Evolutionary conservation across 1,140 invertebrate genomes (phyloP), one percentile per base, ranked within the genome.

Genomic region (Eupristina koningsbergeri): DNA sequence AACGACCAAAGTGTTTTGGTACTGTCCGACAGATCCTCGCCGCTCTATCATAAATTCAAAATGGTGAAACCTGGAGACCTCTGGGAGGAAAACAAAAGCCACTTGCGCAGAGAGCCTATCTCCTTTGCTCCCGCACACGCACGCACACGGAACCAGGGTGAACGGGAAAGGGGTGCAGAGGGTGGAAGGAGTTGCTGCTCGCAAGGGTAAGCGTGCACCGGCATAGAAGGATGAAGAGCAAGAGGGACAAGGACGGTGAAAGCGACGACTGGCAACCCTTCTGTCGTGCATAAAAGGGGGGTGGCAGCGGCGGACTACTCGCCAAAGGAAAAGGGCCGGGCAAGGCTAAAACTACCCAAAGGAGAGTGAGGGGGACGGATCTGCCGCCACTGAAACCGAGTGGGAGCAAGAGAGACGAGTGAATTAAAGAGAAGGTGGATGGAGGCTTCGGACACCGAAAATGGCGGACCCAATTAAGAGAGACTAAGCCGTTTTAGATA

Each of bases 1-100:
- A 92, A 92, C 89, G 90, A 92, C 87, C 89, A 87, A 92, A 92
- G 91, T 92, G 92, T 92, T 92, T 92, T 89, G 89, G 91, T 89
- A 88, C 39, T 91, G 90, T 92, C 90, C 91, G 89, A 31, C 79
- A 26, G 50, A 7, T 63, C n/a, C 78, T 63, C 19, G 58, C 88
- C 85, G 86, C 85, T 85, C 87, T 91, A 92, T 92, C 91, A 92
- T 92, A 92, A 92, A 92, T 92, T 92, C 92, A 92, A 92, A 92
- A 92, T 93, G 92, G 92, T 90, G 91, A 47, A 89, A 36, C 6
- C 47, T 34, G 79, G 29, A 67, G 45, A 47, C 75, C 88, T 90
- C 89, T 85, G 89, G 89, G 89, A 88, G 84, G 92, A 92, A 92
- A 92, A 92, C 92, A 92, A 92, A 92, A 91, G 91, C 89, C 87